These are phyloP conservation scores for Sebastolobus alascanus DNA, from an alignment of 2,797 vertebrate species.

Conservation along the genomic window DNA sequence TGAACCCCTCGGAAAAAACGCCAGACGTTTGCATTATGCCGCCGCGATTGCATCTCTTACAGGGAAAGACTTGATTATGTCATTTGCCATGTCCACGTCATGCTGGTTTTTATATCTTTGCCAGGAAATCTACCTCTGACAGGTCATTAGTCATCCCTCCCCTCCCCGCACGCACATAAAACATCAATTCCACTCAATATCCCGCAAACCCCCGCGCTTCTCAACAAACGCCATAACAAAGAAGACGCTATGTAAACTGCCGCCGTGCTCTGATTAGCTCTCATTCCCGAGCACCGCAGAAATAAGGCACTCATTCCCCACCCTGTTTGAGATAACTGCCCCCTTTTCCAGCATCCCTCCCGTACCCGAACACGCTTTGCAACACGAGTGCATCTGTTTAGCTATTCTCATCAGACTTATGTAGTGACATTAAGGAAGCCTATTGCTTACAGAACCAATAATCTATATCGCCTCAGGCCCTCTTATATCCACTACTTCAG, in stretches of 20 bases:
- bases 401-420: conserved; percentile 84
- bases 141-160: conserved; percentile 84
- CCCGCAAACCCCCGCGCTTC: conserved; percentile 72
- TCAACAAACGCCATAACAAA: conserved; percentile 81
- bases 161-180: conserved; percentile 76
- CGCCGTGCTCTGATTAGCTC: conserved; percentile 81
- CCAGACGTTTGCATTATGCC: conserved; percentile 83
- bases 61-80: conserved; percentile 84
- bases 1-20: conserved; percentile 76
- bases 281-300: conserved; percentile 75
- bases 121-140: conserved; percentile 86
- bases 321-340: conserved; percentile 83
- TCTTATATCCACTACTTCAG: conserved; percentile 72
- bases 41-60: conserved; percentile 79
- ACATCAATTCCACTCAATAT: conserved; percentile 82
- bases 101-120: conserved; percentile 86
- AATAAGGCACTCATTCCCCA: conserved; percentile 79
- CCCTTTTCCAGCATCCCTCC: conserved; percentile 67
- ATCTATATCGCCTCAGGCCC: conserved; percentile 82
- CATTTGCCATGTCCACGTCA: conserved; percentile 85
- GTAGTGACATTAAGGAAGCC: conserved; percentile 84
- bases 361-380: conserved; percentile 52
- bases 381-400: conserved; percentile 77
- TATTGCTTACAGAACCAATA: conserved; percentile 86
- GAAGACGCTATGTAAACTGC: conserved; percentile 79